A percentile compares a stretch with the other conserved stretches of the same genome.
These are phyloP conservation scores for Parauchenoglanis punctatus DNA, from an alignment of 2,797 vertebrate species.

Conservation along the genomic window DNA sequence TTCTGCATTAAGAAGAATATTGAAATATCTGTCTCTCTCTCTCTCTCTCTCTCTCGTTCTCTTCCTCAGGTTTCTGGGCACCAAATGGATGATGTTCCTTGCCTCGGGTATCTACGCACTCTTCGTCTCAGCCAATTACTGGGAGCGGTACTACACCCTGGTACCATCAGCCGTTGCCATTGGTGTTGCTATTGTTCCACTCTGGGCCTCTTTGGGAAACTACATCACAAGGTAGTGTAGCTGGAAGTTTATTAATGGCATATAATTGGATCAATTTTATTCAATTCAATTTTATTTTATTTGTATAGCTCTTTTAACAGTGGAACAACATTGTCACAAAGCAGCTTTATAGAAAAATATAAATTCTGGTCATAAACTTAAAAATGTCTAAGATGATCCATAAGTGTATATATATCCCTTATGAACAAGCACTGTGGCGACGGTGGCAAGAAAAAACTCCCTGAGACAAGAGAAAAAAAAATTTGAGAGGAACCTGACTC, in stretches of 20 bases:
- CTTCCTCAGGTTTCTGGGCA: slow-evolving; percentile 88
- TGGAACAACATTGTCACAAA: no score
- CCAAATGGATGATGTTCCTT: slow-evolving; percentile 97
- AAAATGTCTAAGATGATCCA: no score
- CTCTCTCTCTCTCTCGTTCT: not conserved
- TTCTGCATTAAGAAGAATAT: not conserved
- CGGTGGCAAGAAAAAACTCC: no score
- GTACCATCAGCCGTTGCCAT: slow-evolving; percentile 92
- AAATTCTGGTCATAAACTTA: no score
- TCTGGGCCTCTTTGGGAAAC: slow-evolving; percentile 93
- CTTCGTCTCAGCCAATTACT: slow-evolving; percentile 97
- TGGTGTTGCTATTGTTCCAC: slow-evolving; percentile 87
- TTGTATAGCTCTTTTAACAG: no score
- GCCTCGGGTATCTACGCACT: slow-evolving; percentile 91
- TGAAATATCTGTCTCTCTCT: not conserved
- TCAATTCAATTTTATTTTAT: no score
- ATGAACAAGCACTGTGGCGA: no score
- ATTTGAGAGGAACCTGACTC: no score
- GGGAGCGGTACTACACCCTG: slow-evolving; percentile 96
- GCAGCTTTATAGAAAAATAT: no score
- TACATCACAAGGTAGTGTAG: slow-evolving; percentile 88
- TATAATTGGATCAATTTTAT: not conserved
- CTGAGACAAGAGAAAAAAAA: no score
- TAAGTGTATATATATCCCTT: no score
- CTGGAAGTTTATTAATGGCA: not conserved